phyloP scores from a whole-genome alignment of 1,140 invertebrate species.

The Achroia grisella region DNA sequence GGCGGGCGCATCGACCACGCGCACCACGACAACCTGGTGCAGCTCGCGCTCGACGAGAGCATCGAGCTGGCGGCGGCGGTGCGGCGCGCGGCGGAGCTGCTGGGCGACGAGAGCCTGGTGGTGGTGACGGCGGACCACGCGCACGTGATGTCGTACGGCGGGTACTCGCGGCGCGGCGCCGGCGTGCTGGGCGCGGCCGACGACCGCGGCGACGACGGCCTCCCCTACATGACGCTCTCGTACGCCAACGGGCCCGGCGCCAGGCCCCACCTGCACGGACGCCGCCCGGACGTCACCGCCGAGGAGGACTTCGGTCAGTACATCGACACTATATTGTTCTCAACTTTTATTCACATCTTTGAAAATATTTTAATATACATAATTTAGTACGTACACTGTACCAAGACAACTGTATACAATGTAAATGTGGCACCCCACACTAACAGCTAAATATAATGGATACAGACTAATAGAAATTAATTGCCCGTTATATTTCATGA shows the following conservation, averaged over 20 bases:
- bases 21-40: not conserved
- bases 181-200: not conserved
- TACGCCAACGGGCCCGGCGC: not conserved
- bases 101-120: not conserved
- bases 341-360: no score
- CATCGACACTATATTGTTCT: not conserved
- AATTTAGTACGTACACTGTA: no score
- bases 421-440: no score
- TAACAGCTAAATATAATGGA: no score
- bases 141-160: not conserved
- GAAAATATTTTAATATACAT: no score
- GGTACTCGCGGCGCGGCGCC: not conserved
- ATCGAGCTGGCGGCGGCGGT: not conserved
- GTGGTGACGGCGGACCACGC: not conserved
- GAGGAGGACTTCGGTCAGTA: not conserved
- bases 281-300: not conserved
- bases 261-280: not conserved
- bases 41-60: not conserved
- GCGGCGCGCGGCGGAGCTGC: not conserved
- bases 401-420: no score
- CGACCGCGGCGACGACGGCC: not conserved
- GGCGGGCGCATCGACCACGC: not conserved
- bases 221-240: not conserved
- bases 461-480: no score
- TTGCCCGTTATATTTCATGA: no score